These are phyloP conservation scores for Lysandra bellargus DNA, from an alignment of 2,888 invertebrate species.

Conservation along the genomic window DNA sequence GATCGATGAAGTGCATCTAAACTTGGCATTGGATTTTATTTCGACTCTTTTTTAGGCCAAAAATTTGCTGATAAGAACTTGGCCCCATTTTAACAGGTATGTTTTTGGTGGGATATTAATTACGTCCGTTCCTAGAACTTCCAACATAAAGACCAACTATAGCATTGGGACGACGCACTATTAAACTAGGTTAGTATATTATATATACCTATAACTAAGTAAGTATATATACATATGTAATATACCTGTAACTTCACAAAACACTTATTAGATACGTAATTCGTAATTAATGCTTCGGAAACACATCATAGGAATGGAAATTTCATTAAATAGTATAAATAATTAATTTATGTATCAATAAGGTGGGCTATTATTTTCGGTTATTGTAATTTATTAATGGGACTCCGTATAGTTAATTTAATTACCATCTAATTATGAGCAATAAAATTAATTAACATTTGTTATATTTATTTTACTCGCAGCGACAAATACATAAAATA, in stretches of 20 bases:
- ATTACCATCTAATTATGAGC: conserved; percentile 18
- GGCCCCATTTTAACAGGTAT: no score
- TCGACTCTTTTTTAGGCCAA: no score
- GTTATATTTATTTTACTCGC: background rate
- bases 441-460: conserved; percentile 20
- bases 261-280: conserved; percentile 6
- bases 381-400: background rate
- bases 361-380: conserved; percentile 16
- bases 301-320: background rate
- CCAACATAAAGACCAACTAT: background rate
- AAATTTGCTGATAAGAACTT: no score
- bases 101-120: no score
- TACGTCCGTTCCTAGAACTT: no score
- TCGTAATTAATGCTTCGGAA: background rate
- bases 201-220: background rate
- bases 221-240: no score
- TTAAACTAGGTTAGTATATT: background rate
- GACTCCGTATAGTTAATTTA: background rate
- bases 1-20: no score
- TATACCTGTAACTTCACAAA: background rate
- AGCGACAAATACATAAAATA: conserved; percentile 10
- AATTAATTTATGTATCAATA: conserved; percentile 21
- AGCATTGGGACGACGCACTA: background rate
- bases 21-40: no score
- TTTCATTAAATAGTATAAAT: conserved; percentile 4